Conservation (phyloP, 2,797 vertebrate genomes). For the Merluccius polli region DNA sequence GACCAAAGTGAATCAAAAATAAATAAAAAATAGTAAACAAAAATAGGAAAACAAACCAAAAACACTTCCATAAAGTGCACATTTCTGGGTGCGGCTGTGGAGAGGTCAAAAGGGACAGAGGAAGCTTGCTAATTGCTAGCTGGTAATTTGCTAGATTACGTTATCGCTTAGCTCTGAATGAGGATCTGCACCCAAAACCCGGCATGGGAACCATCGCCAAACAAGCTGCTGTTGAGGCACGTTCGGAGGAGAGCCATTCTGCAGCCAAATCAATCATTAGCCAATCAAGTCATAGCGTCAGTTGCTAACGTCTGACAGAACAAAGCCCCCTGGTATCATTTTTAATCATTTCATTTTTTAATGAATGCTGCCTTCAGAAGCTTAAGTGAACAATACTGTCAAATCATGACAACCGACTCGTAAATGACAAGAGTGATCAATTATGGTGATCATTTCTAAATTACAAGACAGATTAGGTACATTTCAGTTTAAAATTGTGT, state of each 20-base stretch:
- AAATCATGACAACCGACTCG: neutral
- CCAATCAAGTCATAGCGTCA: neutral
- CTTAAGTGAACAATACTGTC: neutral
- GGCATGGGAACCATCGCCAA: neutral
- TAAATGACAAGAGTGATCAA: neutral
- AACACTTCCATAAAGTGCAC: neutral
- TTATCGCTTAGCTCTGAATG: neutral
- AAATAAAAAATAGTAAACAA: no score
- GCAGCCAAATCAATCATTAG: neutral
- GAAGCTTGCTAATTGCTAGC: neutral
- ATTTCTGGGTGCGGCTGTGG: neutral
- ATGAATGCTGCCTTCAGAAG: neutral
- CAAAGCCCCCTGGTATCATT: neutral
- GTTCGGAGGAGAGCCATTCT: neutral
- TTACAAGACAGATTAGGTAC: no score
- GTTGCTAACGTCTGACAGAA: neutral
- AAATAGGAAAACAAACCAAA: constrained; percentile 1
- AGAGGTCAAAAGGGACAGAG: neutral
- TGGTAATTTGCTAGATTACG: neutral
- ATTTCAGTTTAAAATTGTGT: no score
- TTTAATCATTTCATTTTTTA: neutral
- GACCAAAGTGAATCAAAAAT: constrained; percentile 3
- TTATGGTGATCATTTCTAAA: no score
- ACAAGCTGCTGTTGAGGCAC: constrained; percentile 1
- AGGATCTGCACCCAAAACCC: neutral